Conservation (phyloP, 2,888 invertebrate species). For the Lithodes maja region DNA sequence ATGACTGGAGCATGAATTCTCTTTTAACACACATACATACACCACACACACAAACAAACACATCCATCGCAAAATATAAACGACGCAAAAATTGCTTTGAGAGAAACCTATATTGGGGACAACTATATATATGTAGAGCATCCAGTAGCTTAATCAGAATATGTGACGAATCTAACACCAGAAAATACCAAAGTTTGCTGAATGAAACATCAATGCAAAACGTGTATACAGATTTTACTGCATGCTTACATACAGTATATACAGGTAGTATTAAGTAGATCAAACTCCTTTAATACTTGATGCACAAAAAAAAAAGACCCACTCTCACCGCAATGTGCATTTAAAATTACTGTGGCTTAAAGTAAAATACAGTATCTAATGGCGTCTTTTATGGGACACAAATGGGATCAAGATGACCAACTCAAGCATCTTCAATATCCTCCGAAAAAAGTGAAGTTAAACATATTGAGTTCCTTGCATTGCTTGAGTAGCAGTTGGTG, state of each 20-base stretch:
- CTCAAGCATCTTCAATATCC: too few relatives aligned
- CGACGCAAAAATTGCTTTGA: background rate
- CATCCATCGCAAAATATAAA: conserved; percentile 14
- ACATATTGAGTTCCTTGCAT: too few relatives aligned
- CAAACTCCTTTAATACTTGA: conserved; percentile 10
- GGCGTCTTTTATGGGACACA: too few relatives aligned
- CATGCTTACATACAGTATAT: conserved; percentile 7
- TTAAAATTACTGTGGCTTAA: conserved; percentile 13
- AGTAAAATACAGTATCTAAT: conserved; percentile 13
- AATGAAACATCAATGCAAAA: conserved; percentile 8
- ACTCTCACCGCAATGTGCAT: conserved; percentile 17
- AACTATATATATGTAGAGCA: background rate
- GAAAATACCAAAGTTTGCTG: conserved; percentile 6
- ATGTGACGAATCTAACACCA: background rate
- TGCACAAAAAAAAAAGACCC: background rate
- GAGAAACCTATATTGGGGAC: background rate
- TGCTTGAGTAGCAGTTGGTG: too few relatives aligned
- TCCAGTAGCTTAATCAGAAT: background rate
- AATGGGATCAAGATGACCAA: too few relatives aligned
- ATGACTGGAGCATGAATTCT: background rate
- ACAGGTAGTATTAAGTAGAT: conserved; percentile 9
- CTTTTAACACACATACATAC: background rate
- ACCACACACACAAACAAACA: background rate
- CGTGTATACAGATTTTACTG: conserved; percentile 5
- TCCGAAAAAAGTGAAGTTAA: too few relatives aligned